Base-by-base conservation (phyloP, 2,113 vertebrate genomes). In the Hippocampus comes region DNA sequence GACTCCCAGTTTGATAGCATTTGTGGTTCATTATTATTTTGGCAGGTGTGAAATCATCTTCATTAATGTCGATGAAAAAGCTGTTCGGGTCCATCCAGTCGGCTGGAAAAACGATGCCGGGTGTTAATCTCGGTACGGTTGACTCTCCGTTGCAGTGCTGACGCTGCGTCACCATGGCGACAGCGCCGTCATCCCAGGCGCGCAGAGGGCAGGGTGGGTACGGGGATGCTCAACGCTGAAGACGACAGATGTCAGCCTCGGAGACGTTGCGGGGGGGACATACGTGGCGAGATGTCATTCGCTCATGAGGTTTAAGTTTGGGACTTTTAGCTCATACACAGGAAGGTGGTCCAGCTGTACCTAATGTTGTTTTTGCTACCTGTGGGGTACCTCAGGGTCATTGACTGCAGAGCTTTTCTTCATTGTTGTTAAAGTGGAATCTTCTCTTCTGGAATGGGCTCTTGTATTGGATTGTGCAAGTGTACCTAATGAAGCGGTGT, bases 101-200 rank as follows among this genome's bases (percentile, higher is more conserved):
- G 67, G 67, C 7, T 81, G 73, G 71, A 72, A 65, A 20, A 65
- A 20, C 9, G 14, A 17, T 14, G 27, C 23, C 77, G 73, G 74
- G 74, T 70, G 81, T 76, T 77, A 81, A 42, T 34, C 65, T 34
- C 57, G 49, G 43, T 55, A 14, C 70, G 46, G 71, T 67, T 63
- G 70, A 41, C 42, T 67, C 21, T 70, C 60, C 69, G 71, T 64
- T 79, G 74, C 74, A 65, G 76, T 71, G 67, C 55, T 70, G 78
- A 63, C 82, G 85, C 84, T 51, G 17, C 61, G 72, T 92, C 88
- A 73, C 91, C 91, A 92, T 91, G 90, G 91, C 86, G 86, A 92
- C 89, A 51, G 84, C 76, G 82, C 71, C 82, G 64, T 77, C 81
- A 70, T 78, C 60, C 43, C 43, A 56, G 46, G 59, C 59, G 48